Conservation (phyloP, 2,113 vertebrate species). For the Solenodon paradoxus region DNA sequence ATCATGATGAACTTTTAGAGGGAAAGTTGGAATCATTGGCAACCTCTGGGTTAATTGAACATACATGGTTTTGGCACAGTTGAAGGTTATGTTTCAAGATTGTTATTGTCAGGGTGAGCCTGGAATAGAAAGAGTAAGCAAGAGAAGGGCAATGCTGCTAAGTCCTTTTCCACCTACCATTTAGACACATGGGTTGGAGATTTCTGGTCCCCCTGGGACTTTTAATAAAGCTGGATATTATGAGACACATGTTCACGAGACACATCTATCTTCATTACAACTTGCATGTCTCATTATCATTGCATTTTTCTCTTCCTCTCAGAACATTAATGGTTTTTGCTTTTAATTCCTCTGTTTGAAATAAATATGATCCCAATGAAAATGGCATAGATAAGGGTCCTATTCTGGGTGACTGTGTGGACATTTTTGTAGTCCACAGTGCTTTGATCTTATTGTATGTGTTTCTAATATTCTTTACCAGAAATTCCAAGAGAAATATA, state of each 20-base stretch:
- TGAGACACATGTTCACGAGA: background rate
- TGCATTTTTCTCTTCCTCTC: background rate
- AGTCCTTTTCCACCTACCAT: background rate
- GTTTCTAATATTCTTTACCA: conserved; percentile 79
- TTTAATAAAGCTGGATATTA: background rate
- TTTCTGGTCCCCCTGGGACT: background rate
- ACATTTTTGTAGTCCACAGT: background rate
- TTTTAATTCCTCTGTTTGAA: conserved; percentile 50
- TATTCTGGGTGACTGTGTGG: background rate
- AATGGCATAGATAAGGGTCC: background rate
- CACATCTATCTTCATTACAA: background rate
- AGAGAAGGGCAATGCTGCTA: accelerated
- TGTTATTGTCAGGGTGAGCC: accelerated
- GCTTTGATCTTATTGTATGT: conserved; percentile 59
- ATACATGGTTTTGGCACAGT: background rate
- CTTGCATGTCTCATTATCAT: background rate
- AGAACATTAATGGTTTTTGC: background rate
- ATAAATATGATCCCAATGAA: background rate
- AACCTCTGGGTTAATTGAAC: background rate
- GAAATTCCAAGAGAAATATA: conserved; percentile 91
- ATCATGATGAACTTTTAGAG: background rate
- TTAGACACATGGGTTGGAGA: background rate
- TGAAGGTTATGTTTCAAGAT: background rate
- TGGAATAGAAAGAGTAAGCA: background rate
- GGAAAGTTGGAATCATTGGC: background rate